Evolutionary conservation across 2,113 vertebrate species (phyloP), one percentile per base, ranked within the genome.

Genomic region (Orycteropus afer): DNA sequence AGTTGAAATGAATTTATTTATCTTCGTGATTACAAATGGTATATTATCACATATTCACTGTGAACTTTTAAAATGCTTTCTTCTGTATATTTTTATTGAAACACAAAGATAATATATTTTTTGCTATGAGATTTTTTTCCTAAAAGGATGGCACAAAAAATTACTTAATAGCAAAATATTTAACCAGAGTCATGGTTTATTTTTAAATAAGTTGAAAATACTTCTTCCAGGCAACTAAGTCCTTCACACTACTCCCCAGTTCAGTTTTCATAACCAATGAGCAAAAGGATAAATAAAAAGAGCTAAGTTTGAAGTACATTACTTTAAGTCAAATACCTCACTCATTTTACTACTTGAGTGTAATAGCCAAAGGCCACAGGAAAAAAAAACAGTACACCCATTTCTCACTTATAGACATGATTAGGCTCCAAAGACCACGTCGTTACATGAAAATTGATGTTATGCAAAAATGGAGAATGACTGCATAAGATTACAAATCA

Each of bases 131-230:
- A 88, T 92, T n/a, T 85, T 67, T 53, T 59, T 55, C 59, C 53
- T 73, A 91, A 93, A 90, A 67, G 65, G 49, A 78, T 74, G 23
- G 34, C 82, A 8, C 63, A 76, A 95, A 87, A 71, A 73, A 9
- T 37, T 87, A 17, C 47, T 73, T 55, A 59, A 93, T 45, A 79
- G 69, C 22, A 86, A 88, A 93, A 84, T 32, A 69, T 89, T 73
- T 78, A 86, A 55, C n/a, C 45, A 91, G 74, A 91, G 76, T 65
- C 83, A 92, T 80, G 23, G 69, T 96, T 86, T 61, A 8, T 81
- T 83, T 83, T 83, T 34, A 65, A 83, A 17, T 47, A 82, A 42
- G 73, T 29, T 47, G 27, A 37, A 76, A 76, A 47, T 76, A 47
- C 73, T 47, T 45, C 27, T 47, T 74, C 40, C 9, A 74, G 71